Evolutionary conservation across 2,888 invertebrate genomes (phyloP).

Genomic region (Metellina segmentata): DNA sequence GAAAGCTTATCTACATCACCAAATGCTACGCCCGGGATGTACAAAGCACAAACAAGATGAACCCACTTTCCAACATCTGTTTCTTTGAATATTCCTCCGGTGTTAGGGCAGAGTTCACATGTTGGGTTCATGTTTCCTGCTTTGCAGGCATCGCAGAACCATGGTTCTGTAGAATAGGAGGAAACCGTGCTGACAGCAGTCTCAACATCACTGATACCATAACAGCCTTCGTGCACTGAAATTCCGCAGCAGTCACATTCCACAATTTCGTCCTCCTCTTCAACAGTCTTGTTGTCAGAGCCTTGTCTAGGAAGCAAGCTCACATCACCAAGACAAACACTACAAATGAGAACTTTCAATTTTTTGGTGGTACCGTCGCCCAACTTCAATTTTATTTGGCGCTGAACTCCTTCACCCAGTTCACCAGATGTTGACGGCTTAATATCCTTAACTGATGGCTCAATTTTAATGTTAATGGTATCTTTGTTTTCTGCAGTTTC

Average conservation of each 20-base stretch:
- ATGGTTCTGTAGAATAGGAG: constrained; percentile 97
- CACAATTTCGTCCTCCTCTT: constrained; percentile 96
- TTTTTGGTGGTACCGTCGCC: constrained; percentile 72
- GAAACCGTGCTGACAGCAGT: constrained; percentile 96
- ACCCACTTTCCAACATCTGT: constrained; percentile 99
- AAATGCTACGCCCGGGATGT: constrained; percentile 98
- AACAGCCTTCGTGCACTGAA: constrained; percentile 98
- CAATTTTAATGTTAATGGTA: constrained; percentile 12
- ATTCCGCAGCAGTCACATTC: constrained; percentile 98
- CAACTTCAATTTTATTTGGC: constrained; percentile 56
- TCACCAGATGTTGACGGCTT: constrained; percentile 20
- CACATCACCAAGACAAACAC: constrained; percentile 92
- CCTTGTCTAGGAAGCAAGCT: constrained; percentile 72
- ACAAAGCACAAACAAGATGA: constrained; percentile 97
- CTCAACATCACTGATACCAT: constrained; percentile 94
- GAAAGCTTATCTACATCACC: constrained; percentile 95
- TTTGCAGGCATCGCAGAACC: constrained; percentile 99
- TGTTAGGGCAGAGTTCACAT: constrained; percentile 97
- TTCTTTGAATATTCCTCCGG: constrained; percentile 92
- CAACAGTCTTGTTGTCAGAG: constrained; percentile 84
- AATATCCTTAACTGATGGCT: constrained; percentile 39
- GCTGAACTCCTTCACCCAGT: constrained; percentile 42
- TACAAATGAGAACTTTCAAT: constrained; percentile 88
- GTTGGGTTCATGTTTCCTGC: constrained; percentile 92
- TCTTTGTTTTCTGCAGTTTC: constrained; percentile 76